Evolutionary conservation across 2,113 vertebrate species (phyloP), one percentile per base, ranked within the genome.

Genomic region (Misgurnus mizolepis): DNA sequence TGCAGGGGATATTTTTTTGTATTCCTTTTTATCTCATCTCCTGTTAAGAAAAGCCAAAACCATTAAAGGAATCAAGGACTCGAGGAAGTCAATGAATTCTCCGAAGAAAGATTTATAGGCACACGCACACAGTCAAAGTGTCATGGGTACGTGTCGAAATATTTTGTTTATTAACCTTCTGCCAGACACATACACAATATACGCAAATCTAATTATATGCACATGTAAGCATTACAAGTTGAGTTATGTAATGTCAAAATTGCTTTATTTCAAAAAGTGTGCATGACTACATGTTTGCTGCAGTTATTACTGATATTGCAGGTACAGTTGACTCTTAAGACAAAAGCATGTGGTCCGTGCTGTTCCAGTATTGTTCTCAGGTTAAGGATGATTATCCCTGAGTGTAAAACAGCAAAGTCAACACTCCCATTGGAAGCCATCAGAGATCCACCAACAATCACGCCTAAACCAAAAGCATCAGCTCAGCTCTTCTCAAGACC

Each of bases 361-460:
- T 34, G 40, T 45, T 15, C 4, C 2, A 27, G 12, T 78, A 43
- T 62, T 79, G 80, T 80, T 87, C 84, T 92, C 88, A 89, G 89
- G 86, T 86, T 88, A 88, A 89, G 70, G 70, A 78, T 87, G 47
- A 83, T 75, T 83, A 84, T 88, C 82, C 84, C 79, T 68, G 67
- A 89, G 67, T 83, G 60, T 66, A 89, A 92, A 91, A 90, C 64
- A 88, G 89, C 87, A 80, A 83, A 87, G 88, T 90, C 90, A 87
- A 89, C 89, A 86, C 53, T 89, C 88, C 86, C 87, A 68, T 88
- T 85, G 85, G 85, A 91, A 89, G 88, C 85, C 89, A 89, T 91
- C 86, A 88, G 87, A 89, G 89, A 88, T 88, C 88, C 83, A 84
- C 89, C 88, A 90, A 83, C 56, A 45, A 86, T 88, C 87, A 80